Conservation (phyloP, 2,888 invertebrate species). For the Machimus atricapillus region DNA sequence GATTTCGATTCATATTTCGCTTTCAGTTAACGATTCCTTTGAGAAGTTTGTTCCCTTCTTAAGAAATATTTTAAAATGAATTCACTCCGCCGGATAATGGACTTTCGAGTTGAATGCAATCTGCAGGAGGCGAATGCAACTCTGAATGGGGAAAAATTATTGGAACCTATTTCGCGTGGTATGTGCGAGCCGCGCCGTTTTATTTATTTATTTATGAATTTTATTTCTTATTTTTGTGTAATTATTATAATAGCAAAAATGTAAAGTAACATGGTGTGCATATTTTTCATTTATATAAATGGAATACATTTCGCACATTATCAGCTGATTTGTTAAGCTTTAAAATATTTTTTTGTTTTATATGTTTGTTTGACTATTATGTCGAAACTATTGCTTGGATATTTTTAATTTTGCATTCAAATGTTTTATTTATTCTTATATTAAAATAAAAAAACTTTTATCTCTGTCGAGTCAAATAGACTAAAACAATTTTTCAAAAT, state of each 20-base stretch:
- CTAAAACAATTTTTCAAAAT: too few relatives aligned
- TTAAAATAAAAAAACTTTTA: background rate
- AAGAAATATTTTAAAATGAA: background rate
- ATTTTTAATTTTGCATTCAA: too few relatives aligned
- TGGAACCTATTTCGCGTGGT: background rate
- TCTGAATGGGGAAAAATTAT: background rate
- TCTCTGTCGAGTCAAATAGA: background rate
- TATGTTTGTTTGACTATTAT: too few relatives aligned
- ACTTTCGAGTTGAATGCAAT: background rate
- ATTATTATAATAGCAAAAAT: background rate
- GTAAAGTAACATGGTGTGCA: background rate
- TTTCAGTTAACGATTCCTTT: background rate
- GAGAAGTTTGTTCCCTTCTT: background rate
- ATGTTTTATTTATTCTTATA: too few relatives aligned
- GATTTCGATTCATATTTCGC: background rate
- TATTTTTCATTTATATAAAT: background rate
- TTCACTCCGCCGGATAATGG: background rate
- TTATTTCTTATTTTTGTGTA: background rate
- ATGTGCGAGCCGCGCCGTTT: background rate
- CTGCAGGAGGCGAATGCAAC: background rate
- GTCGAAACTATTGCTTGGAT: background rate
- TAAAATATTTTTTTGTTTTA: background rate
- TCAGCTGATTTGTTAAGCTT: background rate
- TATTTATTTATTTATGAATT: background rate
- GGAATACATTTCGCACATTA: background rate